Conservation (phyloP, 2,113 vertebrate genomes). For the Cynocephalus volans region DNA sequence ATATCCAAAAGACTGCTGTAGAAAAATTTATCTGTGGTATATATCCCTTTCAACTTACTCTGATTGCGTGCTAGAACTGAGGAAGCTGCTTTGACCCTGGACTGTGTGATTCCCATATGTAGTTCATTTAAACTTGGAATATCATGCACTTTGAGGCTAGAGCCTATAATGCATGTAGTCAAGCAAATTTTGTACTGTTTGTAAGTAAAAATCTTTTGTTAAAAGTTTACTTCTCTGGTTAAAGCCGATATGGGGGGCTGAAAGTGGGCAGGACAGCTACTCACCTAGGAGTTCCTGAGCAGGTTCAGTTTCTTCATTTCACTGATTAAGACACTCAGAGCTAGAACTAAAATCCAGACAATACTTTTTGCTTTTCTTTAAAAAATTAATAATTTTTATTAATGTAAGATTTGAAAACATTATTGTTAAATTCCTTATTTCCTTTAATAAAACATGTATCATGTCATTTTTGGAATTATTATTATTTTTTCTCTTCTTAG, state of each 20-base stretch:
- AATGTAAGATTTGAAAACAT: conserved; percentile 1
- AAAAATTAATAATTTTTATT: conserved; percentile 43
- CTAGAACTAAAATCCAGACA: neutral
- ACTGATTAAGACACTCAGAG: conserved; percentile 7
- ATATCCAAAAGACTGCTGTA: neutral
- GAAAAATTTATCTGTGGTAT: neutral
- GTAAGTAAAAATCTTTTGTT: neutral
- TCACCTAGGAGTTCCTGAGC: neutral
- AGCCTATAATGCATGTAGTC: neutral
- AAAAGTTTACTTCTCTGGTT: neutral
- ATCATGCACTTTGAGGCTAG: neutral
- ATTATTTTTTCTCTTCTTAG: conserved; percentile 87
- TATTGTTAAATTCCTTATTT: conserved; percentile 17
- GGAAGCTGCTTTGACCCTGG: neutral
- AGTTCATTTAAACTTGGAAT: neutral
- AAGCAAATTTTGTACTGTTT: neutral
- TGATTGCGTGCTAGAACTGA: neutral
- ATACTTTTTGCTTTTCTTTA: neutral
- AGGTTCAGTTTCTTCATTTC: neutral
- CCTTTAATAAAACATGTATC: neutral
- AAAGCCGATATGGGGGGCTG: neutral
- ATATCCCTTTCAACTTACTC: neutral
- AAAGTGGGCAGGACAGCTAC: neutral
- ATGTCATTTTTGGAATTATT: neutral
- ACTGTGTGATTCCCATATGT: neutral